These are phyloP conservation scores for Aptenodytes patagonicus DNA, from an alignment of 2,113 vertebrate species.

Conservation along the genomic window DNA sequence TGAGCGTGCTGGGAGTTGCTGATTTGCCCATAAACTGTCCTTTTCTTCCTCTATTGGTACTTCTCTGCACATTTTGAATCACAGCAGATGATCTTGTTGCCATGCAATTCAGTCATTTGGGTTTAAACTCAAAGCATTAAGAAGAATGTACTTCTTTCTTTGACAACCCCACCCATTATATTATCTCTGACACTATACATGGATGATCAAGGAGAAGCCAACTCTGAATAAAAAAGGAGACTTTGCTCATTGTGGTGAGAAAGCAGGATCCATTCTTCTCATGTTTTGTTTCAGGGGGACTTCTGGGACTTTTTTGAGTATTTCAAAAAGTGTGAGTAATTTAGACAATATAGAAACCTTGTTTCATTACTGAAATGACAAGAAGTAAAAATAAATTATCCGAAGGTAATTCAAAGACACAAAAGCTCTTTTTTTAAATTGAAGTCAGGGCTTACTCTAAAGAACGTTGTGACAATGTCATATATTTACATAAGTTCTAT, in stretches of 20 bases:
- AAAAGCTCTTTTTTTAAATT: background rate
- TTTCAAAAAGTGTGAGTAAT: background rate
- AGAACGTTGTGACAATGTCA: background rate
- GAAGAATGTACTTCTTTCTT: background rate
- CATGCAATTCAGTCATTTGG: background rate
- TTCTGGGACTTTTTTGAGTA: background rate
- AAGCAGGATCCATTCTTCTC: background rate
- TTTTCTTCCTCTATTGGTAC: slow-evolving; percentile 17
- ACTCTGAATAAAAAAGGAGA: background rate
- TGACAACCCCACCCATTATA: background rate
- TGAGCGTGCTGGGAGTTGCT: slow-evolving; percentile 64
- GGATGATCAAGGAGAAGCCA: background rate
- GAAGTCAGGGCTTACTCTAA: background rate
- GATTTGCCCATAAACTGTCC: background rate
- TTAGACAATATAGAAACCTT: background rate
- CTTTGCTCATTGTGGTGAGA: background rate
- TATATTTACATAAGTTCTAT: background rate
- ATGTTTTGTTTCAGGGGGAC: background rate
- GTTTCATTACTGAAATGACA: background rate
- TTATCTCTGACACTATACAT: background rate
- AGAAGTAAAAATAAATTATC: background rate
- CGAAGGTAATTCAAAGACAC: background rate
- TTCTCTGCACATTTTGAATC: slow-evolving; percentile 68
- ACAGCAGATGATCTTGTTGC: slow-evolving; percentile 18
- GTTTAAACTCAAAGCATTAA: background rate